phyloP scores from a whole-genome alignment of 1,140 invertebrate genomes.

The Lysiphlebus fabarum region DNA sequence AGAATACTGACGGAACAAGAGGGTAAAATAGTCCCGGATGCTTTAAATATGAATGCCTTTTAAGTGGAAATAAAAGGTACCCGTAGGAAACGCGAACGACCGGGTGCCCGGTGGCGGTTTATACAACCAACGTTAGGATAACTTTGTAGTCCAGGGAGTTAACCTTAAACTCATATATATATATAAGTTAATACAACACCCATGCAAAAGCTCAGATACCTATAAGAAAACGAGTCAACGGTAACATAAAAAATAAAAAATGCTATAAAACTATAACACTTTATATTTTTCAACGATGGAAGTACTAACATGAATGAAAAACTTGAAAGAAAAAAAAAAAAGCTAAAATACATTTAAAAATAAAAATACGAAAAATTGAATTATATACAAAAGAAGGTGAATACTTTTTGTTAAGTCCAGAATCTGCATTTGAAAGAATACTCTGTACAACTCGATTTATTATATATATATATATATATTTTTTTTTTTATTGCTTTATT shows the following conservation, averaged over 20 bases:
- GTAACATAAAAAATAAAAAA: slow-evolving; percentile 37
- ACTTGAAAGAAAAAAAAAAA: slow-evolving; percentile 11
- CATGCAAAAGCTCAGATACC: slow-evolving; percentile 13
- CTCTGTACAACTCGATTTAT: slow-evolving; percentile 33
- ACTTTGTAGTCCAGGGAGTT: slow-evolving; percentile 22
- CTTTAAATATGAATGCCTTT: slow-evolving; percentile 46
- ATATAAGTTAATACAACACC: background rate
- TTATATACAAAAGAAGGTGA: slow-evolving; percentile 3
- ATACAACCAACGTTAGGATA: background rate
- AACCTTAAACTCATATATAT: background rate
- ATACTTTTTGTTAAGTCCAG: slow-evolving; percentile 38
- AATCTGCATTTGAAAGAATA: slow-evolving; percentile 44
- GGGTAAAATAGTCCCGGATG: slow-evolving; percentile 27
- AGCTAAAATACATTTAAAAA: background rate
- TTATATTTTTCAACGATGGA: slow-evolving; percentile 11
- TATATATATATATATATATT: slow-evolving; percentile 6
- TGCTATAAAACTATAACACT: slow-evolving; percentile 31
- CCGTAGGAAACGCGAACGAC: slow-evolving; percentile 11
- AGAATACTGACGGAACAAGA: background rate
- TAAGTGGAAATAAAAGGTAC: slow-evolving; percentile 44
- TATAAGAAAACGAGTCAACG: slow-evolving; percentile 31
- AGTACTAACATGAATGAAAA: background rate
- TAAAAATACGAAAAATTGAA: background rate
- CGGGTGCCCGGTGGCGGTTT: background rate
- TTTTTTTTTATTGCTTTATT: slow-evolving; percentile 13